Conservation (phyloP, 2,888 invertebrate species). For the Eilema griseolum region DNA sequence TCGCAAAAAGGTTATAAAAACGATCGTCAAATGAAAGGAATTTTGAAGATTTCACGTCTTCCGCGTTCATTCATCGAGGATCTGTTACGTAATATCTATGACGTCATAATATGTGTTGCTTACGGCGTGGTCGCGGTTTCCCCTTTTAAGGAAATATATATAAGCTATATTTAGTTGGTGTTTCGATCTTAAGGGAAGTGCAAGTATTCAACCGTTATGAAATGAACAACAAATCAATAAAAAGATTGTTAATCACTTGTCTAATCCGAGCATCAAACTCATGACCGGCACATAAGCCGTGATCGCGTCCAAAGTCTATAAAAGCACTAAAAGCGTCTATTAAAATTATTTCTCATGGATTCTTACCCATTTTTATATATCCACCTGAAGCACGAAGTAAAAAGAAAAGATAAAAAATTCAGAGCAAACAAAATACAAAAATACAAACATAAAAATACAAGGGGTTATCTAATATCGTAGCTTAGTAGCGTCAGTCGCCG, state of each 20-base stretch:
- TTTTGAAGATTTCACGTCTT: not conserved
- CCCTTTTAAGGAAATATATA: not conserved
- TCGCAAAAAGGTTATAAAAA: not conserved
- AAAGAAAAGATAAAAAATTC: not conserved
- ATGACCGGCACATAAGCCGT: too few relatives aligned
- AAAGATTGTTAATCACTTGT: too few relatives aligned
- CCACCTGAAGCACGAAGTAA: not conserved
- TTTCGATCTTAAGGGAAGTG: too few relatives aligned
- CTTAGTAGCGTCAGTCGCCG: slow-evolving; percentile 46
- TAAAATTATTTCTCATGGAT: not conserved
- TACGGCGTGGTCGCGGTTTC: not conserved
- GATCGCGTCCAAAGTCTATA: not conserved
- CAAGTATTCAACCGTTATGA: too few relatives aligned
- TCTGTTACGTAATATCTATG: not conserved
- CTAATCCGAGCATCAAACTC: too few relatives aligned
- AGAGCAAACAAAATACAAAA: not conserved
- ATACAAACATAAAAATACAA: not conserved
- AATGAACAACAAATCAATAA: too few relatives aligned
- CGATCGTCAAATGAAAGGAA: slow-evolving; percentile 1
- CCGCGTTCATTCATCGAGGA: not conserved
- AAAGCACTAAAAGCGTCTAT: not conserved
- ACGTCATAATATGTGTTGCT: not conserved
- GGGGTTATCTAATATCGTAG: not conserved
- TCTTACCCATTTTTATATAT: not conserved
- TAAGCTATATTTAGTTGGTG: too few relatives aligned